Evolutionary conservation across 1,140 invertebrate genomes (phyloP).

Genomic region (Drosophila miranda): DNA sequence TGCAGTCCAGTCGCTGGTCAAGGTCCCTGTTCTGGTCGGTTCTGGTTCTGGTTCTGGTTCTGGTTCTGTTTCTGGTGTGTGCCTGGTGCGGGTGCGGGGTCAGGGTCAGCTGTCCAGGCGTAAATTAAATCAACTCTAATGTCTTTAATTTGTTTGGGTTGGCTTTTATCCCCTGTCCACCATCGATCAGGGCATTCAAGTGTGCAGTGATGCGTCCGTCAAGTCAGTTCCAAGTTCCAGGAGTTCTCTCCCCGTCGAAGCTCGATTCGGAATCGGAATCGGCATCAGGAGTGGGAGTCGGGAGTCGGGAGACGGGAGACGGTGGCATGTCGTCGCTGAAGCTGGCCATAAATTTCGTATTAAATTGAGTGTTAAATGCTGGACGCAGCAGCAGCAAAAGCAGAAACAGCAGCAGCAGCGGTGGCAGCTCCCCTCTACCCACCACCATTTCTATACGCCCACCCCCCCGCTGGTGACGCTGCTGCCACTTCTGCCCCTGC

Average conservation of each 20-base stretch:
- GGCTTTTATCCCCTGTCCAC: constrained; percentile 5
- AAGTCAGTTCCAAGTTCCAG: constrained; percentile 21
- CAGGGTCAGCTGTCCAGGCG: constrained; percentile 59
- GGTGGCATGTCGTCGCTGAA: constrained; percentile 69
- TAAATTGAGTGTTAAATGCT: constrained; percentile 81
- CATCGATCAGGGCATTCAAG: constrained; percentile 48
- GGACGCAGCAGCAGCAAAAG: constrained; percentile 62
- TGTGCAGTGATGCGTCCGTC: constrained; percentile 52
- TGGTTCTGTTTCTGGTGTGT: not conserved
- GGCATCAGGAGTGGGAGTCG: not conserved
- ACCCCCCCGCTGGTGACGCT: no score
- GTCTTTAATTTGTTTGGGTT: constrained; percentile 80
- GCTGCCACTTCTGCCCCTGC: constrained; percentile 15
- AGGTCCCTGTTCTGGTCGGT: constrained; percentile 8
- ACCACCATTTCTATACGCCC: no score
- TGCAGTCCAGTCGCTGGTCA: constrained; percentile 36
- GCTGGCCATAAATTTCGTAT: constrained; percentile 79
- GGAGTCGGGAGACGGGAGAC: not conserved
- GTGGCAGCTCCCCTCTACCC: constrained; percentile 1
- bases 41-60: not conserved
- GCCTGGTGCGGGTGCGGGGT: constrained; percentile 15
- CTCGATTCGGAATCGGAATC: not conserved
- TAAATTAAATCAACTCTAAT: constrained; percentile 80
- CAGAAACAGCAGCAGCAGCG: constrained; percentile 28
- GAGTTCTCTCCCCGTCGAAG: not conserved